Evolutionary conservation across 2,888 invertebrate genomes (phyloP).

Genomic region (Euzophera pinguis): DNA sequence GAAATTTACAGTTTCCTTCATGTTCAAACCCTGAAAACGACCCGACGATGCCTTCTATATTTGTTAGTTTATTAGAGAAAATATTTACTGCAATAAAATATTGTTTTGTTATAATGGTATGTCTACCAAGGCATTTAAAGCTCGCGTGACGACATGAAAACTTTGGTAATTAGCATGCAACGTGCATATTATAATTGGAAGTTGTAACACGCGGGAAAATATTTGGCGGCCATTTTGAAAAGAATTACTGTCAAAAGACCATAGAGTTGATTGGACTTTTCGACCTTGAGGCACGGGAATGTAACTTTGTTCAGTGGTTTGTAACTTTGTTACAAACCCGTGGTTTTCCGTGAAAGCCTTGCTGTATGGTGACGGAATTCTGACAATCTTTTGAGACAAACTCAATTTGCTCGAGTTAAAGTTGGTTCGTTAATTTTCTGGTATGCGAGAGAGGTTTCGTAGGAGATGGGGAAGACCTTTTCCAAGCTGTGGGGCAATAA

Average conservation of each 20-base stretch:
- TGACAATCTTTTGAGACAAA: neutral
- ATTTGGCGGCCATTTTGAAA: slow-evolving; percentile 14
- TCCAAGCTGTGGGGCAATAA: too few relatives aligned
- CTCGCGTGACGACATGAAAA: slow-evolving; percentile 19
- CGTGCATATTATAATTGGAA: slow-evolving; percentile 14
- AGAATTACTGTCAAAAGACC: slow-evolving; percentile 14
- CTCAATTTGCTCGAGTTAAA: too few relatives aligned
- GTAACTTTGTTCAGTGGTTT: neutral
- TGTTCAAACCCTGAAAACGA: too few relatives aligned
- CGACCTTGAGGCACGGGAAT: slow-evolving; percentile 6
- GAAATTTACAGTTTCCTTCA: too few relatives aligned
- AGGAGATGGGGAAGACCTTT: too few relatives aligned
- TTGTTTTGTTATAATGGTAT: neutral
- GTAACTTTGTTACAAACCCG: neutral
- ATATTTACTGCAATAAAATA: too few relatives aligned
- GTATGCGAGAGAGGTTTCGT: too few relatives aligned
- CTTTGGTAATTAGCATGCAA: slow-evolving; percentile 20
- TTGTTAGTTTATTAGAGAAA: too few relatives aligned
- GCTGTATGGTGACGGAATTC: neutral
- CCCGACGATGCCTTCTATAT: too few relatives aligned
- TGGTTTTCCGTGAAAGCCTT: neutral
- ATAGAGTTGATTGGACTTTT: slow-evolving; percentile 7
- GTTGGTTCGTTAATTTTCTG: too few relatives aligned
- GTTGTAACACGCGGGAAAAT: slow-evolving; percentile 11
- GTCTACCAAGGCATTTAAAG: neutral